A percentile compares a stretch with the other conserved stretches of the same genome.
Evolutionary conservation across 1,140 invertebrate species (phyloP).

Genomic region (Listronotus bonariensis): DNA sequence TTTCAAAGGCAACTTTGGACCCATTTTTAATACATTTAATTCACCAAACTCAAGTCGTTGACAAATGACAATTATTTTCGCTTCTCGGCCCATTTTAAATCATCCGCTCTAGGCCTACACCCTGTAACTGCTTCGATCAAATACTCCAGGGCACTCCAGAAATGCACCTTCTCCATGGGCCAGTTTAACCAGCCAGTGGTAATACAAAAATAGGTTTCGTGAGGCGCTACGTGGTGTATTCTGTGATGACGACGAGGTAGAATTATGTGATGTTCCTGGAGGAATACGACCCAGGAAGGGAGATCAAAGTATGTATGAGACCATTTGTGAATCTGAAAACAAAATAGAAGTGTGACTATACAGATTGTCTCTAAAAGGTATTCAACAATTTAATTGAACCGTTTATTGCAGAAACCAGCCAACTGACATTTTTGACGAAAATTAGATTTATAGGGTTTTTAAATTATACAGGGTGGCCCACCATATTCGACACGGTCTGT

Average conservation of each 20-base stretch:
- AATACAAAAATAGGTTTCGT: conserved; percentile 98
- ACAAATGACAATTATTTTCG: conserved; percentile 38
- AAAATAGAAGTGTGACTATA: no score
- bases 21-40: not conserved
- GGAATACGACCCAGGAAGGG: conserved; percentile 83
- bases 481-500: no score
- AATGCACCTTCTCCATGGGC: conserved; percentile 87
- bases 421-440: no score
- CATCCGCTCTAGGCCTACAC: conserved; percentile 87
- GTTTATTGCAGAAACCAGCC: no score
- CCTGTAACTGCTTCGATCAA: conserved; percentile 81
- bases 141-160: conserved; percentile 84
- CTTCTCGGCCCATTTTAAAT: conserved; percentile 94
- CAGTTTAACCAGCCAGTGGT: conserved; percentile 99
- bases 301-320: conserved; percentile 98
- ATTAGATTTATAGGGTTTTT: no score
- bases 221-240: conserved; percentile 95
- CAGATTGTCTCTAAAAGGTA: no score
- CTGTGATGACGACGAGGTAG: conserved; percentile 93
- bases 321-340: conserved; percentile 96
- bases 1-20: no score
- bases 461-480: no score
- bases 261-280: conserved; percentile 92
- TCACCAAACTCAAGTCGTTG: no score
- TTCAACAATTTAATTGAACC: no score